Evolutionary conservation across 37 sponge, comb jelly and placozoan genomes (phyloP), one percentile per base, ranked within the genome.

Genomic region (Tethya wilhelma): DNA sequence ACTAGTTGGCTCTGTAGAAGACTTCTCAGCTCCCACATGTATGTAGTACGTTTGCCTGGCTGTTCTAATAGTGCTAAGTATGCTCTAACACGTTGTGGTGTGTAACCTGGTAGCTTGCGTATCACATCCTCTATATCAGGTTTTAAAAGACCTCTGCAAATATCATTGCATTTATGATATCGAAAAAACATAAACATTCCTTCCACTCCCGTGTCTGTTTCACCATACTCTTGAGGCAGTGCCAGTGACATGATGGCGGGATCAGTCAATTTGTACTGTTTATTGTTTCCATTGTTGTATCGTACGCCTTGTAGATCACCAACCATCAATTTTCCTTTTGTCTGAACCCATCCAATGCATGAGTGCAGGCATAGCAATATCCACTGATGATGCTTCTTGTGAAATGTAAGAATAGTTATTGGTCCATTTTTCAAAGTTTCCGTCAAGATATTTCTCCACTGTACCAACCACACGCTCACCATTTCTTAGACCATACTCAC

Each of bases 261-360:
- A 56, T 86, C 87, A 36, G 87, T 86, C 4, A 86, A 80, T 30
- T 40, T 53, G 71, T 70, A 85, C 22, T 20, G 58, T 26, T 23
- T 29, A 43, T 74, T 59, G n/a, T 72, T 43, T n/a, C n/a, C n/a
- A n/a, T n/a, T n/a, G n/a, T n/a, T n/a, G n/a, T n/a, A n/a, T 67
- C 74, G 53, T 25, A 86, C 87, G 1, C 87, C 87, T 37, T 86
- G 87, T 34, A 86, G 30, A 59, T 79, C 80, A 43, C 74, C 80
- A 25, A 74, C 56, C 87, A 86, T 86, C 32, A 39, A 33, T 25
- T 86, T 43, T 25, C 80, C 80, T 39, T 37, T 40, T 22, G 80
- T 86, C 80, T 86, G 74, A 0, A 31, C 45, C 87, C 87, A 86
- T 72, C 87, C 87, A 86, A 68, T 86, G 87, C 67, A 66, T 66